Percentiles rank a stretch among this genome's conserved stretches.
Evolutionary conservation across 2,797 vertebrate species (phyloP).

Genomic region (Rallus crepitans): DNA sequence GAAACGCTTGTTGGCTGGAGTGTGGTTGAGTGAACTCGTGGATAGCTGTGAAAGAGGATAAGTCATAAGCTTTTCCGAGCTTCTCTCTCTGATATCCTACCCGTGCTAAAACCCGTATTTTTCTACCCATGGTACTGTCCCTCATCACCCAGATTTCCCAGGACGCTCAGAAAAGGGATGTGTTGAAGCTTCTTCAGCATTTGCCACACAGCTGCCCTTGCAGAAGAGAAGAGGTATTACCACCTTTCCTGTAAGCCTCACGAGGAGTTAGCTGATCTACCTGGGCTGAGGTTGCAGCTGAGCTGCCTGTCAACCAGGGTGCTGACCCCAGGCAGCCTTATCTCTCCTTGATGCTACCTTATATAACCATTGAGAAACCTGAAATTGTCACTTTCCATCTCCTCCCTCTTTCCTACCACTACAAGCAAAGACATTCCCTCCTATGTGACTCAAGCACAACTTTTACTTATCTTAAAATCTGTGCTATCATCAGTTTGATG

Average conservation of each 20-base stretch:
- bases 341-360: not conserved
- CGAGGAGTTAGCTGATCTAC: rapidly evolving
- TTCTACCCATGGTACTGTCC: not conserved
- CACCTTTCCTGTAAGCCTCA: not conserved
- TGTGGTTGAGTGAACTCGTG: rapidly evolving
- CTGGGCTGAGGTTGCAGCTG: not conserved
- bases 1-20: not conserved
- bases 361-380: not conserved
- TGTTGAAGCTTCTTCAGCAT: not conserved
- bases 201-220: not conserved
- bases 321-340: not conserved
- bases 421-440: not conserved
- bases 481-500: not conserved
- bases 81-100: not conserved
- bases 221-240: not conserved
- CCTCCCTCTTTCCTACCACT: not conserved
- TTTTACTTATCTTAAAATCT: not conserved
- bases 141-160: not conserved
- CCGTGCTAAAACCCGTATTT: not conserved
- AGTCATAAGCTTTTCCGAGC: not conserved
- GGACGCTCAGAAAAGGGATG: not conserved
- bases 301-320: not conserved
- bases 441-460: not conserved
- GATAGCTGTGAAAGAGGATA: not conserved
- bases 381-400: not conserved